Conservation (phyloP, 64 coral and sea anemone species). For the Catalaphyllia jardinei region DNA sequence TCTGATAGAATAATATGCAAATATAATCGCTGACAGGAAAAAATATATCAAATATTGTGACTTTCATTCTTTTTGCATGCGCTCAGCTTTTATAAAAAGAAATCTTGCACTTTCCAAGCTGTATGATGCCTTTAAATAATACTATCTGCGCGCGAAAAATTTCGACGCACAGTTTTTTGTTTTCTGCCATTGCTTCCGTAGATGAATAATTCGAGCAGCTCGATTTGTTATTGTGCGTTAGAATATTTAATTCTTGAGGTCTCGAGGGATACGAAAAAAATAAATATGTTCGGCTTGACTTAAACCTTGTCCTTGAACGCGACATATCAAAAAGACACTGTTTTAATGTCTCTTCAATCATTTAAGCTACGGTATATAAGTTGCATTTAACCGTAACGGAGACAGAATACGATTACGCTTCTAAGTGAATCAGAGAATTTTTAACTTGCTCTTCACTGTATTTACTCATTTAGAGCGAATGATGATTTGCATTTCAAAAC, state of each 20-base stretch:
- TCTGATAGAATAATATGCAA: not conserved
- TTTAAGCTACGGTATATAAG: too few species aligned
- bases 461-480: not conserved
- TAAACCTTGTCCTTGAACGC: not conserved
- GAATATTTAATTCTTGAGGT: slow-evolving; percentile 39
- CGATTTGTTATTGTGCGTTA: slow-evolving; percentile 4
- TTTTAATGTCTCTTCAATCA: too few species aligned
- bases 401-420: not conserved
- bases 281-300: not conserved
- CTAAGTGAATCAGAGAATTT: not conserved
- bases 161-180: not conserved
- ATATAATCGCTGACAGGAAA: not conserved
- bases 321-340: not conserved
- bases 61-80: not conserved
- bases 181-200: too few species aligned
- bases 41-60: not conserved
- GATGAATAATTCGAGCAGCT: not conserved
- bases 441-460: not conserved
- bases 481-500: slow-evolving; percentile 19
- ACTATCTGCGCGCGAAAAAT: not conserved
- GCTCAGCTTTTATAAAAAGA: not conserved
- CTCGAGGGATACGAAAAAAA: not conserved
- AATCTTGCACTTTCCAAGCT: not conserved
- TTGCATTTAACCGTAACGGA: too few species aligned
- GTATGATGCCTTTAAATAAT: not conserved